These are phyloP conservation scores for Belgica antarctica DNA, from an alignment of 2,888 invertebrate species.

Conservation along the genomic window DNA sequence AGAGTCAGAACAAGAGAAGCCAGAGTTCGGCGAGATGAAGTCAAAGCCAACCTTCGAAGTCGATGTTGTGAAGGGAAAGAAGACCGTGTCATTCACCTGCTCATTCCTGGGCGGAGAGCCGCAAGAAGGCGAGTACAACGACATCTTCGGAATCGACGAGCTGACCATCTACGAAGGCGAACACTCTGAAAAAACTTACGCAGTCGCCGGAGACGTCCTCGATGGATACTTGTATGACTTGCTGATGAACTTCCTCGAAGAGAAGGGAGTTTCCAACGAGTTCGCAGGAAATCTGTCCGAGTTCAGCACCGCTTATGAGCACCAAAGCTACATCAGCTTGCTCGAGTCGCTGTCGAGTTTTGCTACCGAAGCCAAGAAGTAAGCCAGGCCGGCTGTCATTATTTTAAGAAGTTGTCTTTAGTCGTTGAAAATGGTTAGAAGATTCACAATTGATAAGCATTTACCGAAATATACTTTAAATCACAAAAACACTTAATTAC, in stretches of 20 bases:
- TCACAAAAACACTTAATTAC: conserved; percentile 4
- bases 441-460: background rate
- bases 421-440: background rate
- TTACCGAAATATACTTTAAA: conserved; percentile 19
- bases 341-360: conserved; percentile 85
- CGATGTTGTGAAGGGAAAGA: conserved; percentile 74
- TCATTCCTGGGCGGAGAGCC: conserved; percentile 70
- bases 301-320: conserved; percentile 90
- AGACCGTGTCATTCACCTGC: conserved; percentile 81
- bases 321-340: conserved; percentile 83
- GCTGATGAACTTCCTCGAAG: conserved; percentile 91
- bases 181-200: conserved; percentile 81
- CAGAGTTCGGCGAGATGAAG: conserved; percentile 78
- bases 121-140: conserved; percentile 74
- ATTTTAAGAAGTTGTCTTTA: conserved; percentile 1
- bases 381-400: background rate
- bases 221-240: conserved; percentile 96
- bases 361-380: conserved; percentile 59
- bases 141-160: conserved; percentile 91
- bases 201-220: conserved; percentile 89
- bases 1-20: conserved; percentile 65
- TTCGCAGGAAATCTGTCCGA: conserved; percentile 86
- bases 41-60: conserved; percentile 91
- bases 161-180: conserved; percentile 84
- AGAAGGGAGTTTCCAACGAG: conserved; percentile 90